A percentile compares a stretch with the other conserved stretches of the same genome.
These are phyloP conservation scores for Myanophis thanlyinensis DNA, from an alignment of 2,113 vertebrate species.

Conservation along the genomic window DNA sequence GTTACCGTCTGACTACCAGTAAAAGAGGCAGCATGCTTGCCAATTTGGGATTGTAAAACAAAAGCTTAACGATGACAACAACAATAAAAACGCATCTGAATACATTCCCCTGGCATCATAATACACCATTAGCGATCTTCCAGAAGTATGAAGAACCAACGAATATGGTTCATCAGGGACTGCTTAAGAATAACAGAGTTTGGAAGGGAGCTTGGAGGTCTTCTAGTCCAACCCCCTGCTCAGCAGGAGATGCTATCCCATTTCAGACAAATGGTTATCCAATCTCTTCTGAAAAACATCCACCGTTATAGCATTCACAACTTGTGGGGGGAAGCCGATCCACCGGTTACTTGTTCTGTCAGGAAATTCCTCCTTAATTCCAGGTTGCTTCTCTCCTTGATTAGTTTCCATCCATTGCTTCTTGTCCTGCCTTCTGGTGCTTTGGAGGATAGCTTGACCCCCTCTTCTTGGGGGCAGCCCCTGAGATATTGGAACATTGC, in stretches of 20 bases:
- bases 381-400: background rate
- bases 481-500: background rate
- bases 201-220: background rate
- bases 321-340: background rate
- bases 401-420: background rate
- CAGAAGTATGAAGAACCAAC: constrained; percentile 35
- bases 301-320: background rate
- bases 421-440: background rate
- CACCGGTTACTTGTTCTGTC: background rate
- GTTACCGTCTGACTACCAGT: background rate
- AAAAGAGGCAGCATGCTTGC: background rate
- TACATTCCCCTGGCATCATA: constrained; percentile 32
- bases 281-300: background rate
- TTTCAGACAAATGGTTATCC: too few species aligned
- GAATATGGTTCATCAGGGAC: constrained; percentile 47
- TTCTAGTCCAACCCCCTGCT: background rate
- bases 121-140: constrained; percentile 32
- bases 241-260: background rate
- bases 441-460: too few species aligned
- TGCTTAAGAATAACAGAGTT: background rate
- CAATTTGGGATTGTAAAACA: constrained; percentile 4
- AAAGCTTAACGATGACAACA: constrained; percentile 21
- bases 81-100: background rate
- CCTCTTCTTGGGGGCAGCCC: too few species aligned
- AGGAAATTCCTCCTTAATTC: background rate